These are phyloP conservation scores for Eudiplozoon nipponicum DNA, from an alignment of 2,888 invertebrate species.

Conservation along the genomic window DNA sequence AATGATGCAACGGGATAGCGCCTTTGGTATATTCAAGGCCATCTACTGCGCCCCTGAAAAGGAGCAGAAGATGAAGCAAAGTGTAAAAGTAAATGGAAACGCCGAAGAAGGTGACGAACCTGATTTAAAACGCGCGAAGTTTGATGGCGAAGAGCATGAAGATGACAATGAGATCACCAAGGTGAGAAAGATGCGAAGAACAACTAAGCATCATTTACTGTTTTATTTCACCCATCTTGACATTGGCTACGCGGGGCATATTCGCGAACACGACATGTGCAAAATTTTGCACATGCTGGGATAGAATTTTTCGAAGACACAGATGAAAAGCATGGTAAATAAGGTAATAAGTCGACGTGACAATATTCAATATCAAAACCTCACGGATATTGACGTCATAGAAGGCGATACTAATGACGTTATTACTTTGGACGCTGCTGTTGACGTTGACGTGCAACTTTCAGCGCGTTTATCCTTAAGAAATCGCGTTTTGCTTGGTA, in stretches of 20 bases:
- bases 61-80: too few species aligned
- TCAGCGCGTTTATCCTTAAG: neutral
- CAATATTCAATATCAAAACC: conserved; percentile 41
- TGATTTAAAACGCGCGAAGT: neutral
- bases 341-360: too few species aligned
- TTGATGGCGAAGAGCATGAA: neutral
- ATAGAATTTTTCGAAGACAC: conserved; percentile 53
- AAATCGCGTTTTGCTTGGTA: neutral
- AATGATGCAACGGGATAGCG: conserved; percentile 75
- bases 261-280: conserved; percentile 53
- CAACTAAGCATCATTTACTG: conserved; percentile 43
- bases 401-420: conserved; percentile 3
- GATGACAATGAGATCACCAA: conserved; percentile 19
- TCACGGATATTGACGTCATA: conserved; percentile 30
- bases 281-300: conserved; percentile 56
- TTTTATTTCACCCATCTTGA: conserved; percentile 70
- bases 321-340: too few species aligned
- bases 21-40: conserved; percentile 56
- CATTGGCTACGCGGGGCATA: conserved; percentile 52
- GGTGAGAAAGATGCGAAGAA: conserved; percentile 24
- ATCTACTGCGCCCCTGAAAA: conserved; percentile 31
- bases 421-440: neutral
- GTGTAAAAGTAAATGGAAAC: too few species aligned
- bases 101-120: conserved; percentile 5
- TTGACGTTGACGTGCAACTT: neutral